Evolutionary conservation across 2,113 vertebrate genomes (phyloP).

Genomic region (Carassius auratus): DNA sequence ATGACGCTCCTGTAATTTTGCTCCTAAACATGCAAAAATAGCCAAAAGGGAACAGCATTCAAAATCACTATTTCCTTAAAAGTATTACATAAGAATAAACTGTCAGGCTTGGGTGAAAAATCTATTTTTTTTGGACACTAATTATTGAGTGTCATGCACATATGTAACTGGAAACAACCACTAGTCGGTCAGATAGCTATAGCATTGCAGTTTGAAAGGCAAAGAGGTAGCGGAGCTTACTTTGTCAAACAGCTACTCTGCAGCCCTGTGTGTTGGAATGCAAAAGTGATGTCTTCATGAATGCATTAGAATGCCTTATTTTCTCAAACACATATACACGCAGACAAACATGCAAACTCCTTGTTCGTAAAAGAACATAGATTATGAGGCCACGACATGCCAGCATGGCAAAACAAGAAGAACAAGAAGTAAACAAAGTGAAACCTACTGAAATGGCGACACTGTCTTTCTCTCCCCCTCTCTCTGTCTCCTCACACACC

Average conservation of each 20-base stretch:
- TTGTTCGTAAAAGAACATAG: background rate
- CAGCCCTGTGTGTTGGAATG: conserved; percentile 56
- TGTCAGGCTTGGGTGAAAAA: background rate
- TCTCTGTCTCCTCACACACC: conserved; percentile 67
- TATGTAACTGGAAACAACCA: conserved; percentile 1
- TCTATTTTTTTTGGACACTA: background rate
- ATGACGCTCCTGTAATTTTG: background rate
- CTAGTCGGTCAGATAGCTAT: conserved; percentile 11
- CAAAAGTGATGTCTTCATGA: conserved; percentile 47
- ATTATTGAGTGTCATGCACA: conserved; percentile 24
- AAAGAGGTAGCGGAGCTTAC: conserved; percentile 26
- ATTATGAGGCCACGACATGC: conserved; percentile 37
- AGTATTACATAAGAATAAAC: background rate
- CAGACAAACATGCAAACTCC: conserved; percentile 19
- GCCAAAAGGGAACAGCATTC: background rate
- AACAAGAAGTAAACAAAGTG: conserved; percentile 63
- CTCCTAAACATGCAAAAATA: background rate
- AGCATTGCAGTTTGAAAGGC: conserved; percentile 17
- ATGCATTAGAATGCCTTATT: conserved; percentile 18
- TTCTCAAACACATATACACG: conserved; percentile 3
- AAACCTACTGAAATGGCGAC: conserved; percentile 69
- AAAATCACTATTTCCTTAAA: background rate
- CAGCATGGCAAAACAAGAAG: conserved; percentile 53
- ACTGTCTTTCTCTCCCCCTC: conserved; percentile 64
- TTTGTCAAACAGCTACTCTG: conserved; percentile 46